A percentile compares a stretch with the other conserved stretches of the same genome.
phyloP scores from a whole-genome alignment of 2,888 invertebrate genomes.

The Nasonia oneida region DNA sequence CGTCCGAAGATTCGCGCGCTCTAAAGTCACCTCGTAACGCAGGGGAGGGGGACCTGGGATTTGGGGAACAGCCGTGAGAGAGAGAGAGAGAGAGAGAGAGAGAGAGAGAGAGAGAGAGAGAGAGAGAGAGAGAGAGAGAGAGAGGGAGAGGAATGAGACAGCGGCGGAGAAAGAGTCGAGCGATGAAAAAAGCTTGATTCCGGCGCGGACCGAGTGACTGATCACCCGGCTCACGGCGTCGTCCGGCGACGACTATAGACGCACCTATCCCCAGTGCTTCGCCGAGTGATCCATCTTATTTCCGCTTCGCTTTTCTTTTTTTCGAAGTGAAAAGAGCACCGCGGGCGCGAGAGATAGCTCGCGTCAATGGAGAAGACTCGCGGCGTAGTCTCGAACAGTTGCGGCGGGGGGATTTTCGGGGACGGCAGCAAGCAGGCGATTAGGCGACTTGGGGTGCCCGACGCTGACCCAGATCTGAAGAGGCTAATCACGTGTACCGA shows the following conservation, averaged over 20 bases:
- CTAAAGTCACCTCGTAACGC: conserved; percentile 4
- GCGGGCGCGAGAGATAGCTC: not conserved
- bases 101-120: not conserved
- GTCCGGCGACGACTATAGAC: conserved; percentile 1
- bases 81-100: not conserved
- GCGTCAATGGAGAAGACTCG: not conserved
- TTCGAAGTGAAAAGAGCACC: not conserved
- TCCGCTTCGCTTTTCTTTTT: conserved; percentile 38
- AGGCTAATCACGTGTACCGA: not conserved
- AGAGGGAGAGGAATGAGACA: conserved; percentile 15
- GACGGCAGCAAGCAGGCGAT: not conserved
- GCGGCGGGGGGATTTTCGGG: not conserved
- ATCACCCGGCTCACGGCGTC: conserved; percentile 40
- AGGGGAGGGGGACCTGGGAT: not conserved
- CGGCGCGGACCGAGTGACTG: conserved; percentile 54
- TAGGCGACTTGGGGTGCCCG: not conserved
- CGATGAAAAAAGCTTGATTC: conserved; percentile 55
- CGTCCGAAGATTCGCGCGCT: not conserved
- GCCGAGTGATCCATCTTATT: conserved; percentile 57
- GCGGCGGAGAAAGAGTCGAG: conserved; percentile 7
- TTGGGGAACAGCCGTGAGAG: conserved; percentile 10
- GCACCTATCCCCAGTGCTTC: not conserved
- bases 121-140: not conserved
- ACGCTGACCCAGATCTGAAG: not conserved
- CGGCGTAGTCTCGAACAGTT: too few species aligned